These are phyloP conservation scores for Meloe dianella DNA, from an alignment of 2,888 invertebrate species.

Conservation along the genomic window DNA sequence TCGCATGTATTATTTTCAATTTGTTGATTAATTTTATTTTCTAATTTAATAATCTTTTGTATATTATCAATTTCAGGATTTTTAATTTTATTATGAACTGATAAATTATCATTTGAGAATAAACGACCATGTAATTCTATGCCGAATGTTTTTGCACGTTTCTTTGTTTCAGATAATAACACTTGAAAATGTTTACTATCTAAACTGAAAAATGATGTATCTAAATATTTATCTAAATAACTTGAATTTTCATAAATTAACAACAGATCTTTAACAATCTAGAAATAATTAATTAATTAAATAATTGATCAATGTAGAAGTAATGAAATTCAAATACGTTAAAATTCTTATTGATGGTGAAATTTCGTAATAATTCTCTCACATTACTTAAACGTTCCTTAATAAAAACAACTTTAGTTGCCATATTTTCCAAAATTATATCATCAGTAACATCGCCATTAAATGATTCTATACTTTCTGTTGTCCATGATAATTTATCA, in stretches of 20 bases:
- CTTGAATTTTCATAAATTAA: constrained; percentile 86
- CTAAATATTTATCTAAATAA: constrained; percentile 83
- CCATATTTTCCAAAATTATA: constrained; percentile 65
- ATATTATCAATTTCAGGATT: constrained; percentile 57
- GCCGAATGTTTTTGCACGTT: constrained; percentile 74
- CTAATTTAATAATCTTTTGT: constrained; percentile 56
- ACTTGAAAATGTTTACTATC: constrained; percentile 73
- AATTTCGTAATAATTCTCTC: constrained; percentile 80
- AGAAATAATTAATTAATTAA: constrained; percentile 25
- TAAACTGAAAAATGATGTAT: constrained; percentile 77
- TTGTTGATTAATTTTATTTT: constrained; percentile 55
- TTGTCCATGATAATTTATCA: constrained; percentile 74
- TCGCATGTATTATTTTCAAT: constrained; percentile 49
- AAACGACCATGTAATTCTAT: constrained; percentile 67
- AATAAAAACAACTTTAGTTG: constrained; percentile 66
- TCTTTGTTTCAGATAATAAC: constrained; percentile 75
- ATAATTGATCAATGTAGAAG: no score
- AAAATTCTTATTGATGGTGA: constrained; percentile 76
- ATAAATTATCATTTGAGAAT: constrained; percentile 46
- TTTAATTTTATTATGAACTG: constrained; percentile 48
- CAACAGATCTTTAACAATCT: constrained; percentile 79
- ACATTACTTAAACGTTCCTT: constrained; percentile 59
- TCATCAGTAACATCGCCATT: constrained; percentile 63
- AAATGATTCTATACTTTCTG: constrained; percentile 70
- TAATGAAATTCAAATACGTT: no score